Evolutionary conservation across 2,113 vertebrate genomes (phyloP).

Genomic region (Micronisus gabar): DNA sequence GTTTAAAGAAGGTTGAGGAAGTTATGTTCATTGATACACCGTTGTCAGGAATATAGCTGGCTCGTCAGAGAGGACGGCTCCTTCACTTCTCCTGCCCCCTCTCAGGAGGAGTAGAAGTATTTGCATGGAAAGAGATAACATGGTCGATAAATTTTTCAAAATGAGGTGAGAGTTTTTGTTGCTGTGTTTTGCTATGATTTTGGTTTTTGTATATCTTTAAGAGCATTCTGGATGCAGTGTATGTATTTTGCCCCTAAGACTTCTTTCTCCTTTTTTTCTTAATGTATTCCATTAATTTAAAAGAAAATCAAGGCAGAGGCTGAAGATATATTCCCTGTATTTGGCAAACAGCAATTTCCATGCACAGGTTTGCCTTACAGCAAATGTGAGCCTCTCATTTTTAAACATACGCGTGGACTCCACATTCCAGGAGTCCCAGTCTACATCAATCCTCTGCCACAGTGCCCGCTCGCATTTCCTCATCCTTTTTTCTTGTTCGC

Average conservation of each 20-base stretch:
- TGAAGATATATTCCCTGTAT: not conserved
- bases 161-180: not conserved
- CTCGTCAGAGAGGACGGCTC: not conserved
- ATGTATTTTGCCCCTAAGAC: not conserved
- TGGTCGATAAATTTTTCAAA: not conserved
- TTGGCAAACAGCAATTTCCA: slow-evolving; percentile 6
- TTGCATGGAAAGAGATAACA: not conserved
- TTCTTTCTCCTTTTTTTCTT: not conserved
- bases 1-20: not conserved
- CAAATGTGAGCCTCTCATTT: not conserved
- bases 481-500: not conserved
- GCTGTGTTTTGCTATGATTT: not conserved
- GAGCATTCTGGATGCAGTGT: not conserved
- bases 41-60: not conserved
- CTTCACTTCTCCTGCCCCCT: not conserved
- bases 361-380: slow-evolving; percentile 2
- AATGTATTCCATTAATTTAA: not conserved
- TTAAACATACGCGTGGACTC: not conserved
- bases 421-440: not conserved
- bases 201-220: not conserved
- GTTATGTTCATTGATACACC: not conserved
- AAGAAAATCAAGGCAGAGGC: not conserved
- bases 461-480: not conserved
- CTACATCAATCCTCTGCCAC: not conserved
- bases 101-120: not conserved